Evolutionary conservation across 2,113 vertebrate genomes (phyloP).

Genomic region (Lutjanus erythropterus): DNA sequence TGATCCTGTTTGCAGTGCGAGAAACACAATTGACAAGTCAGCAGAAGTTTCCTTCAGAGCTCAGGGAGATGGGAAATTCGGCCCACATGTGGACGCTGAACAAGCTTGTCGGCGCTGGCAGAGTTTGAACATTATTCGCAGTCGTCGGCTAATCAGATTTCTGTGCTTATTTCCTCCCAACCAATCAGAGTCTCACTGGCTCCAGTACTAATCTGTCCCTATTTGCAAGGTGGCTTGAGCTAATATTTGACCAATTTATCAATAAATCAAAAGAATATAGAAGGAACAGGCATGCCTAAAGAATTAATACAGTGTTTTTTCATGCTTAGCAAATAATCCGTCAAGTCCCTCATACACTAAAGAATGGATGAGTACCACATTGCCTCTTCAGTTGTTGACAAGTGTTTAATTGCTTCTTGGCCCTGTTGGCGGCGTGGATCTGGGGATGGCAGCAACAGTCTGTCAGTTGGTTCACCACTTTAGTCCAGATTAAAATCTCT

Average conservation of each 20-base stretch:
- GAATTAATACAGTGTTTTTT: neutral
- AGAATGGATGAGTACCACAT: neutral
- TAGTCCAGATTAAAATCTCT: neutral
- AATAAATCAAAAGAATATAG: neutral
- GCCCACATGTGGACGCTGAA: conserved; percentile 28
- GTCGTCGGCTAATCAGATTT: conserved; percentile 19
- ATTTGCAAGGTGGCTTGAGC: neutral
- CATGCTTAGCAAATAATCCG: too few relatives aligned
- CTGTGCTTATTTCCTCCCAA: neutral
- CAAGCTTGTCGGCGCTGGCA: conserved; percentile 17
- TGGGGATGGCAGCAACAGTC: neutral
- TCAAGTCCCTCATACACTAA: neutral
- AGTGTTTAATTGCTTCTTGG: neutral
- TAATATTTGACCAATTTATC: conserved; percentile 8
- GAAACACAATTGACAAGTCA: conserved; percentile 30
- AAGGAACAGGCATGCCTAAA: neutral
- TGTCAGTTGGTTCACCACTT: neutral
- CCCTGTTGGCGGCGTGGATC: neutral
- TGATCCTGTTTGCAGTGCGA: conserved; percentile 1
- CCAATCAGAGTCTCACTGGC: neutral
- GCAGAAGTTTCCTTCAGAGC: conserved; percentile 31
- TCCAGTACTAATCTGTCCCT: neutral
- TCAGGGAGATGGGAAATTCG: conserved; percentile 1
- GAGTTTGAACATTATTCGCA: neutral
- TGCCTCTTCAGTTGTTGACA: neutral